phyloP scores from a whole-genome alignment of 2,888 invertebrate genomes.

The Monoplex corrugatus region DNA sequence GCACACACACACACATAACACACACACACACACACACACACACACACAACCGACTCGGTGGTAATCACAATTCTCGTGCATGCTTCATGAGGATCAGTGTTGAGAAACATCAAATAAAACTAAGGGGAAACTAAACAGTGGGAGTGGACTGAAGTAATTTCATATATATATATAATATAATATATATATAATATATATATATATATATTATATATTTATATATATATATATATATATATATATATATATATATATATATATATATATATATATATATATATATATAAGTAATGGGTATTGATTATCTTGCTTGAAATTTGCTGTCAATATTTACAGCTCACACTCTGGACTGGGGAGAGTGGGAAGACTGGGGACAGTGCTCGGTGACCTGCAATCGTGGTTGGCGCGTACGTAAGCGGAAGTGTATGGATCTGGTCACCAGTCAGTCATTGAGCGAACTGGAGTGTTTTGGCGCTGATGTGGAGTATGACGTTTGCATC shows the following conservation, averaged over 20 bases:
- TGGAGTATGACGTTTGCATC: slow-evolving; percentile 67
- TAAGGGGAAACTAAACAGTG: background rate
- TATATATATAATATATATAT: too few relatives aligned
- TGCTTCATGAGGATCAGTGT: too few relatives aligned
- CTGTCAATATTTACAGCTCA: slow-evolving; percentile 57
- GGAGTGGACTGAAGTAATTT: background rate
- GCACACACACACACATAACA: too few relatives aligned
- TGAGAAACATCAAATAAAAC: too few relatives aligned
- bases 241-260: too few relatives aligned
- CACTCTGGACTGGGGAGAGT: slow-evolving; percentile 67
- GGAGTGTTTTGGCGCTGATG: slow-evolving; percentile 70
- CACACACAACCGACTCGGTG: too few relatives aligned
- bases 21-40: too few relatives aligned
- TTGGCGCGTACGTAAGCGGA: slow-evolving; percentile 64
- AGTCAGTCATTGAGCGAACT: slow-evolving; percentile 55
- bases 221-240: too few relatives aligned
- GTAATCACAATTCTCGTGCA: too few relatives aligned
- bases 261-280: too few relatives aligned
- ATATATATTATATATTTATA: too few relatives aligned
- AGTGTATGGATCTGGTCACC: slow-evolving; percentile 66
- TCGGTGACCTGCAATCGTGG: slow-evolving; percentile 72
- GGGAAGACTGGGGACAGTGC: slow-evolving; percentile 73
- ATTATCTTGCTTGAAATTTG: background rate
- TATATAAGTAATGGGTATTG: background rate
- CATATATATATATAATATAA: background rate